A percentile compares a stretch with the other conserved stretches of the same genome.
Conservation (phyloP, 2,888 invertebrate genomes). For the Branchipolynoe longqiensis region DNA sequence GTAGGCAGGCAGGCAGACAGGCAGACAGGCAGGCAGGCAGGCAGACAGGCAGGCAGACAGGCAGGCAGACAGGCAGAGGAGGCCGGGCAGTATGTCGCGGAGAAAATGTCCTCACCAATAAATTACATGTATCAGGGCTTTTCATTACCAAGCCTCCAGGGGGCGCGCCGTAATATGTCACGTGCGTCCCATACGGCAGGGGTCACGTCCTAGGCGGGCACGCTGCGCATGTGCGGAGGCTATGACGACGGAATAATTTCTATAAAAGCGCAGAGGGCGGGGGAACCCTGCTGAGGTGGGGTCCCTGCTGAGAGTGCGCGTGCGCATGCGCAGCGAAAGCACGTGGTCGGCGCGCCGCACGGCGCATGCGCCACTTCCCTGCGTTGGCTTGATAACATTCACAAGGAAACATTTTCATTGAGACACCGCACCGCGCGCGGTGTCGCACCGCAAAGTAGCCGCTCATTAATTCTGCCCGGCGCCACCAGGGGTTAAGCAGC, state of each 20-base stretch:
- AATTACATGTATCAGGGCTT: slow-evolving; percentile 45
- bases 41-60: no score
- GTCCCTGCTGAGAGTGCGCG: no score
- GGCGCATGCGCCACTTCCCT: background rate
- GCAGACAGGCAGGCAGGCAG: no score
- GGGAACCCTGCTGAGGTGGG: no score
- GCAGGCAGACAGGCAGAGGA: slow-evolving; percentile 24
- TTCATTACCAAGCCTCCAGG: slow-evolving; percentile 15
- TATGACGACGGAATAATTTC: background rate
- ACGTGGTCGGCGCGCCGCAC: background rate
- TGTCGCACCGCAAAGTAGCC: slow-evolving; percentile 49
- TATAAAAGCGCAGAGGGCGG: background rate
- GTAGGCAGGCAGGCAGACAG: no score
- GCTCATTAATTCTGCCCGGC: slow-evolving; percentile 27
- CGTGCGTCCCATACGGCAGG: background rate
- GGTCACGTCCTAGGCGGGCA: slow-evolving; percentile 39
- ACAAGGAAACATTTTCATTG: slow-evolving; percentile 47
- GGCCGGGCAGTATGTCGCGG: slow-evolving; percentile 1
- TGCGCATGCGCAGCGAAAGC: background rate
- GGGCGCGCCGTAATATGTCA: slow-evolving; percentile 34
- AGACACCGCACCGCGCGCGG: slow-evolving; percentile 20
- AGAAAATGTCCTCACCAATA: slow-evolving; percentile 27
- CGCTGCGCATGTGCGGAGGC: slow-evolving; percentile 10
- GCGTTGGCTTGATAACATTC: slow-evolving; percentile 22
- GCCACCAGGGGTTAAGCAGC: slow-evolving; percentile 45